These are phyloP conservation scores for Crepidodera aurea DNA, from an alignment of 2,888 invertebrate genomes.

Conservation along the genomic window DNA sequence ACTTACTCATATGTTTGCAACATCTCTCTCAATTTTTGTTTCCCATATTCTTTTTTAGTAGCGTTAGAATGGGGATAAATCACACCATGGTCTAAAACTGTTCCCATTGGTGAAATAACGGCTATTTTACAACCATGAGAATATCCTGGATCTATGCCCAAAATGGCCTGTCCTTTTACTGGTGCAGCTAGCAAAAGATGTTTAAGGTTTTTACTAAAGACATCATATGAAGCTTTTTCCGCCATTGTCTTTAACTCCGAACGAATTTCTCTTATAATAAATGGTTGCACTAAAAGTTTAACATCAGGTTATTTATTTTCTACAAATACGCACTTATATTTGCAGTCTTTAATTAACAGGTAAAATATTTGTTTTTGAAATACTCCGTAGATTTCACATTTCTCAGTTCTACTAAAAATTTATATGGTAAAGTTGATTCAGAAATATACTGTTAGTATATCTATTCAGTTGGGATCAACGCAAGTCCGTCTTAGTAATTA, in stretches of 20 bases:
- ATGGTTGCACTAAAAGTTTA: constrained; percentile 70
- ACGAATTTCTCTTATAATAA: constrained; percentile 74
- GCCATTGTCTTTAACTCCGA: constrained; percentile 78
- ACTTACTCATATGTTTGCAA: constrained; percentile 67
- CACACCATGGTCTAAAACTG: constrained; percentile 72
- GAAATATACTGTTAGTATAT: too few relatives aligned
- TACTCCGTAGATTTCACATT: too few relatives aligned
- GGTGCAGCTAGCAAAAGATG: constrained; percentile 84
- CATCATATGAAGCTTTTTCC: constrained; percentile 82
- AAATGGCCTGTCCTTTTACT: constrained; percentile 77
- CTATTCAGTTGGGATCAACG: too few relatives aligned
- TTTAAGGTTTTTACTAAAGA: constrained; percentile 86
- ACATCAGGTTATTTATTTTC: constrained; percentile 3
- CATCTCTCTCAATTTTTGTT: constrained; percentile 63
- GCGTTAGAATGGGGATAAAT: constrained; percentile 70
- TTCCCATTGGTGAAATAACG: constrained; percentile 76
- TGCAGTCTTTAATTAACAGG: not conserved
- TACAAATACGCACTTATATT: not conserved
- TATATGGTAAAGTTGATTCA: not conserved
- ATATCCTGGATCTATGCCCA: constrained; percentile 92
- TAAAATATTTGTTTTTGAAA: too few relatives aligned
- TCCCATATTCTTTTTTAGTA: constrained; percentile 57
- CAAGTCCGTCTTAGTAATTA: too few relatives aligned
- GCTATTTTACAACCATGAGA: constrained; percentile 90
- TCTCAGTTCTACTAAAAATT: constrained; percentile 49